A percentile compares a stretch with the other conserved stretches of the same genome.
Conservation (phyloP, 2,797 vertebrate genomes). For the Todus mexicanus region DNA sequence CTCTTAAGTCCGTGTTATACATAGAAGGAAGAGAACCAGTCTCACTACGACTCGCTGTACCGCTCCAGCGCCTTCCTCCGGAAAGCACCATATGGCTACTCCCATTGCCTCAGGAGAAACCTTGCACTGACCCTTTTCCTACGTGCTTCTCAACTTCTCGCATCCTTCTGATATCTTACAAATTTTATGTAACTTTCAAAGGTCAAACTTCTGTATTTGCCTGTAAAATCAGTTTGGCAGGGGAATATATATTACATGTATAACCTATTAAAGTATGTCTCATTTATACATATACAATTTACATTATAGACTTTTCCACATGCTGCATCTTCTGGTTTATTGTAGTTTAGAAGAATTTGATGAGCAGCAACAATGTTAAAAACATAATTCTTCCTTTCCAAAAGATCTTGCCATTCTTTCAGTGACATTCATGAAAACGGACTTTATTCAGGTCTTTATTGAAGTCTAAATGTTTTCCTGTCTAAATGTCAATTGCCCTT, state of each 20-base stretch:
- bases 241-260: neutral
- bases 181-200: neutral
- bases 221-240: neutral
- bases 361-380: neutral
- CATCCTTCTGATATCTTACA: neutral
- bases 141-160: fast-evolving
- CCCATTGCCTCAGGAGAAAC: neutral
- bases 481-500: neutral
- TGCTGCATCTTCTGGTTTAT: neutral
- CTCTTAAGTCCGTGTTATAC: neutral
- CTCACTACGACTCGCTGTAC: too few species aligned
- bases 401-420: neutral
- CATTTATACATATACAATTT: neutral
- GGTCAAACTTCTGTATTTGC: neutral
- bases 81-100: fast-evolving
- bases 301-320: neutral
- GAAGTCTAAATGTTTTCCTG: neutral
- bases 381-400: neutral
- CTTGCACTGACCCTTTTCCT: neutral
- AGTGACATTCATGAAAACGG: neutral
- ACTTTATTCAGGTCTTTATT: neutral
- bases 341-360: neutral
- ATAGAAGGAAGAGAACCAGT: neutral
- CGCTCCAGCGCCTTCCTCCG: fast-evolving
- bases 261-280: neutral